Percentiles rank a stretch among this genome's conserved stretches.
phyloP scores from a whole-genome alignment of 53 echinoderm and acorn worm genomes.

The Actinopyga echinites region DNA sequence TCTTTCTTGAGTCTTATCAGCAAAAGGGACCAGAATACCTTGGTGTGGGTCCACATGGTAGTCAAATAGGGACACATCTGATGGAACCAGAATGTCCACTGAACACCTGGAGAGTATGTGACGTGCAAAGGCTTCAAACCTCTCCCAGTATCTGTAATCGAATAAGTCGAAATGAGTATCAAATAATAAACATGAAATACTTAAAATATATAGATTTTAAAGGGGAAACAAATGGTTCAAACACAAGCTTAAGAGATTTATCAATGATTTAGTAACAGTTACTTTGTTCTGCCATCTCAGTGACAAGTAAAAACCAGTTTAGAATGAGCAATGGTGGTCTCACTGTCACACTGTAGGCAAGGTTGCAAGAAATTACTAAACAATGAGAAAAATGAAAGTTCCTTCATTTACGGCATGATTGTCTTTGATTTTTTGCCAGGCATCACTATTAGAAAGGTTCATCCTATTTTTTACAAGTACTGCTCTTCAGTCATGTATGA shows the following conservation, averaged over 20 bases:
- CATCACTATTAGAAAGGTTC: no score
- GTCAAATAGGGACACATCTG: constrained; percentile 78
- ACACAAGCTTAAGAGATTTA: not conserved
- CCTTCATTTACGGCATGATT: no score
- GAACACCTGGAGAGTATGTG: constrained; percentile 69
- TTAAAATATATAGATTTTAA: not conserved
- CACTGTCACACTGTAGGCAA: no score
- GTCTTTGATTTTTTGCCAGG: no score
- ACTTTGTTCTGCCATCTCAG: no score
- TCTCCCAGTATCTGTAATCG: constrained; percentile 56
- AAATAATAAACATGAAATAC: not conserved
- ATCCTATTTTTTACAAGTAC: no score
- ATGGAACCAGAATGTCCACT: constrained; percentile 71
- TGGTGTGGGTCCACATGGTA: constrained; percentile 73
- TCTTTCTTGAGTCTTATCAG: constrained; percentile 67
- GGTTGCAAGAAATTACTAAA: no score
- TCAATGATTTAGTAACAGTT: no score
- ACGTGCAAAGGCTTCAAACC: constrained; percentile 80
- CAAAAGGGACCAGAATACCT: constrained; percentile 70
- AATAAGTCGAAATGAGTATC: not conserved
- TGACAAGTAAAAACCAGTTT: no score
- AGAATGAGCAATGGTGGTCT: no score
- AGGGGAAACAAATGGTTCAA: not conserved
- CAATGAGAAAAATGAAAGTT: no score
- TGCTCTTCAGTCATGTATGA: no score